A percentile compares a stretch with the other conserved stretches of the same genome.
Conservation (phyloP, 2,113 vertebrate genomes). For the Onychostruthus taczanowskii region DNA sequence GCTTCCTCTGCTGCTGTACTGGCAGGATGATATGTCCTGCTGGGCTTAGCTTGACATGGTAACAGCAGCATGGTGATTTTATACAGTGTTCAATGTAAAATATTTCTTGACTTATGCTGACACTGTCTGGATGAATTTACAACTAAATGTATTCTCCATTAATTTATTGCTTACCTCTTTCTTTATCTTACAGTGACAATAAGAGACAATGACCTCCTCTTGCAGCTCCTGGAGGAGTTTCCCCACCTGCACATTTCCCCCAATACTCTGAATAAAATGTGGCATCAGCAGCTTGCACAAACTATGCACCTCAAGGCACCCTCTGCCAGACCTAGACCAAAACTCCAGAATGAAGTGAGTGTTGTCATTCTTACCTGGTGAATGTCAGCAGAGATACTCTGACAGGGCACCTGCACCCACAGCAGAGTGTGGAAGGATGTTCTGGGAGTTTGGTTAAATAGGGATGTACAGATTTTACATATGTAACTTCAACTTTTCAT, state of each 20-base stretch:
- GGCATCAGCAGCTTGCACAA: slow-evolving; percentile 87
- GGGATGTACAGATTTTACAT: not conserved
- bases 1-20: not conserved
- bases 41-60: not conserved
- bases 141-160: not conserved
- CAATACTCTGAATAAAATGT: slow-evolving; percentile 82
- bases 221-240: slow-evolving; percentile 84
- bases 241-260: slow-evolving; percentile 85
- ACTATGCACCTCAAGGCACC: slow-evolving; percentile 75
- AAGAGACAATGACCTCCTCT: slow-evolving; percentile 83
- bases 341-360: slow-evolving; percentile 81
- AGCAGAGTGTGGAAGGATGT: not conserved
- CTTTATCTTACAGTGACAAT: slow-evolving; percentile 79
- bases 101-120: not conserved
- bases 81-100: not conserved
- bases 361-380: not conserved
- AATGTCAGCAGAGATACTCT: not conserved
- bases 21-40: not conserved
- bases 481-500: not conserved
- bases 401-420: not conserved
- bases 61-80: not conserved
- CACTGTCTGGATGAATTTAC: not conserved
- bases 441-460: not conserved
- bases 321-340: slow-evolving; percentile 59
- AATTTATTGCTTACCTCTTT: not conserved